Conservation (phyloP, 2,888 invertebrate genomes). For the Perizoma flavofasciatum region DNA sequence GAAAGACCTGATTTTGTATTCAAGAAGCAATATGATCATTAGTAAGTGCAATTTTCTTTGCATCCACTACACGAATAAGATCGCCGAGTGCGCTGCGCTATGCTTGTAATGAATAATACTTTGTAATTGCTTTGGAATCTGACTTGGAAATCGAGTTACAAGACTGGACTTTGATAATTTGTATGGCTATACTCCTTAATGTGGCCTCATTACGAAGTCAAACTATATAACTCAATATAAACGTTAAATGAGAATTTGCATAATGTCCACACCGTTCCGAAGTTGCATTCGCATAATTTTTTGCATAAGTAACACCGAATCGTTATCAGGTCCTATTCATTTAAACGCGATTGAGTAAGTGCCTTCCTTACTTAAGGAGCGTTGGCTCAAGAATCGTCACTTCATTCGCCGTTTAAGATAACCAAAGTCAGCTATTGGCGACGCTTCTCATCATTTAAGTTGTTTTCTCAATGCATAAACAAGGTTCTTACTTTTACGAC, state of each 20-base stretch:
- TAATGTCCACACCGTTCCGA: constrained; percentile 48
- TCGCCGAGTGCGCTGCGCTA: constrained; percentile 55
- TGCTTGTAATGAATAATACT: constrained; percentile 69
- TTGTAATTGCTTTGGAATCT: constrained; percentile 68
- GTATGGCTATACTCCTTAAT: constrained; percentile 53
- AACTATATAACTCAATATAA: constrained; percentile 48
- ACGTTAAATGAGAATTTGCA: constrained; percentile 51
- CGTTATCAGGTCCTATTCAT: constrained; percentile 52
- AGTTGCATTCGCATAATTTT: constrained; percentile 45
- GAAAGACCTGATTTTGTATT: constrained; percentile 81
- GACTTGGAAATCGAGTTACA: constrained; percentile 59
- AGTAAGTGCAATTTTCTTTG: constrained; percentile 80
- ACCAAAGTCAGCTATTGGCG: constrained; percentile 44
- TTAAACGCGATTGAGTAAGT: constrained; percentile 55
- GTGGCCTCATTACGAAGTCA: constrained; percentile 55
- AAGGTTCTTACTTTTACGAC: constrained; percentile 37
- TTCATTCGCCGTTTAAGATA: constrained; percentile 65
- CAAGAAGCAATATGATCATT: constrained; percentile 79
- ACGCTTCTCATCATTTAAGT: constrained; percentile 30
- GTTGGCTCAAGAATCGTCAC: constrained; percentile 56
- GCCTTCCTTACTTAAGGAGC: constrained; percentile 49
- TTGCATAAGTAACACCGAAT: constrained; percentile 40
- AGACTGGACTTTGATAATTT: constrained; percentile 59
- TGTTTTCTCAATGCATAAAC: constrained; percentile 47
- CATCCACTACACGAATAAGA: constrained; percentile 70